Percentiles rank a stretch among this genome's conserved stretches.
These are phyloP conservation scores for Montipora cactus DNA, from an alignment of 64 coral and sea anemone genomes.

Conservation along the genomic window DNA sequence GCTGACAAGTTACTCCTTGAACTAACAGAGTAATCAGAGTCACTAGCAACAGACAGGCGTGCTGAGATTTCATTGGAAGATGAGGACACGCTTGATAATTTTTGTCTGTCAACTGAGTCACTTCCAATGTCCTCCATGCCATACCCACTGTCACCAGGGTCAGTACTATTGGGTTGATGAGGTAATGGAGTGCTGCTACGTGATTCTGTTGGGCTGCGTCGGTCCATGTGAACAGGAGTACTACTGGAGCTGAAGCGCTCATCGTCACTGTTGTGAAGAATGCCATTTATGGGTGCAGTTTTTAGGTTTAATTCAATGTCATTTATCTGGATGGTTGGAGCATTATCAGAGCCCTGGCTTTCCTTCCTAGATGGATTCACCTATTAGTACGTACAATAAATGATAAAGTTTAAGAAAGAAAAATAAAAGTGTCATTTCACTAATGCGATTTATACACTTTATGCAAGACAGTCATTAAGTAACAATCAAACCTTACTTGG, in stretches of 20 bases:
- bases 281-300: constrained; percentile 21
- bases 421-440: background rate
- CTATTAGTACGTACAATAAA: background rate
- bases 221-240: constrained; percentile 76
- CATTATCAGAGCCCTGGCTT: constrained; percentile 1
- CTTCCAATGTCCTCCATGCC: constrained; percentile 77
- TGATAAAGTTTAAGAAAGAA: background rate
- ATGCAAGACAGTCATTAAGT: too few relatives aligned
- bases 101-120: constrained; percentile 44
- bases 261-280: constrained; percentile 43
- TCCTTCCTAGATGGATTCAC: background rate
- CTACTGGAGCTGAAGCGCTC: constrained; percentile 72
- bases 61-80: constrained; percentile 38
- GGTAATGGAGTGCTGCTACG: constrained; percentile 31
- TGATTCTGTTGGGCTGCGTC: constrained; percentile 46
- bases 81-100: constrained; percentile 31
- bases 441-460: too few relatives aligned
- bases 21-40: constrained; percentile 41
- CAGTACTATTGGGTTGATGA: constrained; percentile 17
- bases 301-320: constrained; percentile 66
- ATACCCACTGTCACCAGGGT: constrained; percentile 79
- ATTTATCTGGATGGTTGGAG: constrained; percentile 75
- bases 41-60: constrained; percentile 44
- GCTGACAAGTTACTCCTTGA: constrained; percentile 46
- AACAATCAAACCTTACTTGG: background rate